phyloP scores from a whole-genome alignment of 1,140 invertebrate species.

The Scaptomyza graminum region DNA sequence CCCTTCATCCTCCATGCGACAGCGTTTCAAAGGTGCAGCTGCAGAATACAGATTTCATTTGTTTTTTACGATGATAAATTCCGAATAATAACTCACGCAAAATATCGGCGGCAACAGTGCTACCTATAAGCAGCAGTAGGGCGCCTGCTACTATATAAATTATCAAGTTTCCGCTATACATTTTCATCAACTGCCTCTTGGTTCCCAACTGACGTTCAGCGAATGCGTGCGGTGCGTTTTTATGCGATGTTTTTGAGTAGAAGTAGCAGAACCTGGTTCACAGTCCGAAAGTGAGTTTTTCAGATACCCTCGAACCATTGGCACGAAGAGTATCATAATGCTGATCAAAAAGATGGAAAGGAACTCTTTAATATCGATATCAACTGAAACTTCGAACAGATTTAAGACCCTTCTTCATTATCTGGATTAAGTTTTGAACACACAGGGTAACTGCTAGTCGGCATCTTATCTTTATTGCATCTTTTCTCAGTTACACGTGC shows the following conservation, averaged over 20 bases:
- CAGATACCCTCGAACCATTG: not conserved
- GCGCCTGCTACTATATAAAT: not conserved
- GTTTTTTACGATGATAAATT: not conserved
- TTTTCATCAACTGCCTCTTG: not conserved
- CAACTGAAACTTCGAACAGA: too few relatives aligned
- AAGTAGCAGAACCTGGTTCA: slow-evolving; percentile 1
- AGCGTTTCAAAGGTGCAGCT: slow-evolving; percentile 50
- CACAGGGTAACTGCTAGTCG: slow-evolving; percentile 2
- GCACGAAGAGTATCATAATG: not conserved
- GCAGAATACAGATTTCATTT: not conserved
- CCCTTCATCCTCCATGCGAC: slow-evolving; percentile 47
- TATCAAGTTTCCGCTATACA: not conserved
- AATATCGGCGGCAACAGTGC: not conserved
- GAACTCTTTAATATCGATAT: too few relatives aligned
- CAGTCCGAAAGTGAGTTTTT: not conserved
- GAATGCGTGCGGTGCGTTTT: slow-evolving; percentile 29
- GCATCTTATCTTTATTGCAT: too few relatives aligned
- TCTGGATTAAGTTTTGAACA: too few relatives aligned
- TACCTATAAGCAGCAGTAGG: not conserved
- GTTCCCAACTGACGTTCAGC: slow-evolving; percentile 13
- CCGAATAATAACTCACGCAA: slow-evolving; percentile 8
- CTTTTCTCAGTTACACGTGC: not conserved
- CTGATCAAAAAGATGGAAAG: too few relatives aligned
- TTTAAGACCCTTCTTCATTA: too few relatives aligned
- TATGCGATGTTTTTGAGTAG: slow-evolving; percentile 5